phyloP scores from a whole-genome alignment of 2,888 invertebrate species.

The Portevinia maculata region DNA sequence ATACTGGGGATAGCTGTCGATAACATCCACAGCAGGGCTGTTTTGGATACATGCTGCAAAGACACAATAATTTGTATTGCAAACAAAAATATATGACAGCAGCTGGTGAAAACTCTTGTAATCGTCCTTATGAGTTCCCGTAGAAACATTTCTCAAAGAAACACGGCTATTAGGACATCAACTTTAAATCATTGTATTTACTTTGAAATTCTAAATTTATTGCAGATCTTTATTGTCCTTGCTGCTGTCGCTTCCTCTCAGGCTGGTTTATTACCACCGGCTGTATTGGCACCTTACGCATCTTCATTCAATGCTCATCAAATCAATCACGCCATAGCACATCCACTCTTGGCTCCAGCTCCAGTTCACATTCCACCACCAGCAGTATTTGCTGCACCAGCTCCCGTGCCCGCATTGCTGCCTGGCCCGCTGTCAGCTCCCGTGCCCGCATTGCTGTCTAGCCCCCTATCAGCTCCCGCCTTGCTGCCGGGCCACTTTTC shows the following conservation, averaged over 20 bases:
- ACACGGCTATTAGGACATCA: too few relatives aligned
- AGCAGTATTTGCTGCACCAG: slow-evolving; percentile 75
- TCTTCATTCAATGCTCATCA: slow-evolving; percentile 90
- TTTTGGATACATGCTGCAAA: too few relatives aligned
- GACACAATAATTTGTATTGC: too few relatives aligned
- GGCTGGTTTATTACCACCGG: slow-evolving; percentile 82
- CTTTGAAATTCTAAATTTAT: too few relatives aligned
- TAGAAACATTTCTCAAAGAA: too few relatives aligned
- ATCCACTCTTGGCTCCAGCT: slow-evolving; percentile 84
- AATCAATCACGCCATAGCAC: slow-evolving; percentile 89
- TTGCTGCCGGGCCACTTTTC: slow-evolving; percentile 77
- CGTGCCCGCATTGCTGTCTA: slow-evolving; percentile 78
- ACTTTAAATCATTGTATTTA: too few relatives aligned
- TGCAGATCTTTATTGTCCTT: slow-evolving; percentile 78
- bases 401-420: too few relatives aligned
- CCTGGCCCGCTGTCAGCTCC: slow-evolving; percentile 81
- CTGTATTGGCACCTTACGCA: slow-evolving; percentile 87
- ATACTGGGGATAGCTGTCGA: too few relatives aligned
- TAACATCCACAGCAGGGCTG: too few relatives aligned
- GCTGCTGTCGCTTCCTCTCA: slow-evolving; percentile 79
- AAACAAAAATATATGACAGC: too few relatives aligned
- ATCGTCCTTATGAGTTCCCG: too few relatives aligned
- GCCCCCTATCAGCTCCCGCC: slow-evolving; percentile 82
- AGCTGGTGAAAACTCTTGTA: too few relatives aligned
- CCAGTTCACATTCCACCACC: slow-evolving; percentile 77